A percentile compares a stretch with the other conserved stretches of the same genome.
phyloP scores from a whole-genome alignment of 2,888 invertebrate species.

The Drosophila colorata region DNA sequence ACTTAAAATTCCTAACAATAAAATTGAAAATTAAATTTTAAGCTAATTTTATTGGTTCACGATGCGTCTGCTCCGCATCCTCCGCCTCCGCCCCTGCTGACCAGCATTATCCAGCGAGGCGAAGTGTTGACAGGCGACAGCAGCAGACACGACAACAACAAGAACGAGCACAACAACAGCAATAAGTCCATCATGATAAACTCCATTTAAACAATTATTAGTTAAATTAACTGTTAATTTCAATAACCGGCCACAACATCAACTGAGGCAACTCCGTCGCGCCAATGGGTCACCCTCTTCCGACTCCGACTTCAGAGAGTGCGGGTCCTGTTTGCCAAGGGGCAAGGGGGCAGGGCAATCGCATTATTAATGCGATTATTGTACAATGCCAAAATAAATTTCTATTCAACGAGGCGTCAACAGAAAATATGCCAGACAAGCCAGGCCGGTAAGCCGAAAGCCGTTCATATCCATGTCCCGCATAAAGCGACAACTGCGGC shows the following conservation, averaged over 20 bases:
- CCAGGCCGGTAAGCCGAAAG: constrained; percentile 32
- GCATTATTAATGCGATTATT: constrained; percentile 76
- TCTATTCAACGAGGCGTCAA: constrained; percentile 59
- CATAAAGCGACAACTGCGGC: constrained; percentile 54
- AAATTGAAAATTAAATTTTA: constrained; percentile 21
- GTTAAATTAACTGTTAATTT: constrained; percentile 77
- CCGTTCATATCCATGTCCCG: constrained; percentile 55
- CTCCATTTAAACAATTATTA: constrained; percentile 70
- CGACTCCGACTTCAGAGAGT: not conserved
- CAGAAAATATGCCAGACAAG: constrained; percentile 47
- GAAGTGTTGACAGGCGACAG: constrained; percentile 67
- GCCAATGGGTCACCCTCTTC: no score
- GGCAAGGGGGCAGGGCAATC: constrained; percentile 29
- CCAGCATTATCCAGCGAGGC: constrained; percentile 51
- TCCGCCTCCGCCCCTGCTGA: constrained; percentile 15
- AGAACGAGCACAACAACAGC: constrained; percentile 4
- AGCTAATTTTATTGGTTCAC: constrained; percentile 20
- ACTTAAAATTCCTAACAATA: constrained; percentile 11
- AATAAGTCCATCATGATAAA: constrained; percentile 48
- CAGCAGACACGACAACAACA: constrained; percentile 20
- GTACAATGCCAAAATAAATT: constrained; percentile 59
- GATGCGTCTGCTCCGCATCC: no score
- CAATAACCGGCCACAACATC: constrained; percentile 43
- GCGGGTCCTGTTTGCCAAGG: constrained; percentile 30
- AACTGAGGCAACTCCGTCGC: constrained; percentile 3